Evolutionary conservation across 2,113 vertebrate genomes (phyloP), one percentile per base, ranked within the genome.

Genomic region (Benitochromis conjunctus): DNA sequence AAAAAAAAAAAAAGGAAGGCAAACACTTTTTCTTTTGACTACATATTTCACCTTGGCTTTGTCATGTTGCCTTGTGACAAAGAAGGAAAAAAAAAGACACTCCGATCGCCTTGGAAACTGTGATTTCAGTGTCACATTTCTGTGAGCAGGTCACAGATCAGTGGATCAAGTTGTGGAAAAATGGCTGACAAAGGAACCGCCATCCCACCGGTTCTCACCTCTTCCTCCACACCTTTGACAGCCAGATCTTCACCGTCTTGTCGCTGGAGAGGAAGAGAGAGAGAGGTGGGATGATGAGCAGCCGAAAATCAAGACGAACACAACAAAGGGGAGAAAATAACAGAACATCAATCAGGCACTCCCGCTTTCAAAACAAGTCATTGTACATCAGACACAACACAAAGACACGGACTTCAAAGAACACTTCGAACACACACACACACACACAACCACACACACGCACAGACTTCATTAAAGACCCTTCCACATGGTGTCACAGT

Each of bases 201-300:
- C 16, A 24, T 62, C 53, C 18, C 46, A 80, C 81, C 77, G 9
- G 46, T 62, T 57, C 86, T 96, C 96, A 96, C 93, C 95, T 97
- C 91, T 94, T 96, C 93, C 92, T 96, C 87, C 93, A 95, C 89
- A 95, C 92, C 93, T 96, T 96, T 54, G 93, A 93, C 81, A 90
- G 86, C 98, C 98, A 99, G 93, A 99, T 96, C 97, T 99, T 99
- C 96, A 99, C 98, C 6, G 97, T 98, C 96, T 96, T 96, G 96
- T 99, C 98, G 3, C 98, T 99, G 86, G 48, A 92, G 87, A 91
- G 60, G 79, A 7, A 87, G 56, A 79, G 54, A 87, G 43, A 71
- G 48, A 92, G 86, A 77, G 34, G 56, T 31, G 69, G 54, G 51
- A 46, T 29, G 58, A 66, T 43, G 82, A 85, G 78, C 46, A 82